Conservation (phyloP, 1,140 invertebrate genomes). For the Plutomurus gul region DNA sequence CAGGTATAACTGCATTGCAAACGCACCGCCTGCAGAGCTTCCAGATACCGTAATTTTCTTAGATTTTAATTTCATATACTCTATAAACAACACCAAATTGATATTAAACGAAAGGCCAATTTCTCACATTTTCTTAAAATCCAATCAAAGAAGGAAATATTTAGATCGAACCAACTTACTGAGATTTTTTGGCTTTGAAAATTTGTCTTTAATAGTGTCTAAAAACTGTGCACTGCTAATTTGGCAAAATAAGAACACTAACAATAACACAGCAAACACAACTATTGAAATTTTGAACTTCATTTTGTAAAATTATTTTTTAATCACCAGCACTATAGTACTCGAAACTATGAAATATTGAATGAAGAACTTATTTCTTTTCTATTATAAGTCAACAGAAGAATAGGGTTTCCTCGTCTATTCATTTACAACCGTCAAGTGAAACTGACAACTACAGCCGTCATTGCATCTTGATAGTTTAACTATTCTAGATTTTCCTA, state of each 20-base stretch:
- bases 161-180: too few species aligned
- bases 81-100: too few species aligned
- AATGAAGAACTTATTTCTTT: too few species aligned
- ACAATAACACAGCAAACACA: background rate
- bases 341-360: background rate
- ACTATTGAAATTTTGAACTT: background rate
- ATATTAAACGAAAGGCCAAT: too few species aligned
- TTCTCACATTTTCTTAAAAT: too few species aligned
- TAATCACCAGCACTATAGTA: background rate
- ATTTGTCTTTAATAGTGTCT: background rate
- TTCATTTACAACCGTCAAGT: constrained; percentile 8
- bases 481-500: constrained; percentile 14
- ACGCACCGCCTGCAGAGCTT: constrained; percentile 42
- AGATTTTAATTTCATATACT: constrained; percentile 41
- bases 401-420: background rate
- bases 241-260: background rate
- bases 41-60: constrained; percentile 47
- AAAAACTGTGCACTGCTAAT: background rate
- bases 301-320: background rate
- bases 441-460: constrained; percentile 9
- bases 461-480: background rate
- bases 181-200: background rate
- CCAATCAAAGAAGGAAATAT: too few species aligned
- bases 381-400: background rate
- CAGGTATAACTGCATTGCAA: constrained; percentile 47